phyloP scores from a whole-genome alignment of 2,797 vertebrate species.

The Lemur catta region DNA sequence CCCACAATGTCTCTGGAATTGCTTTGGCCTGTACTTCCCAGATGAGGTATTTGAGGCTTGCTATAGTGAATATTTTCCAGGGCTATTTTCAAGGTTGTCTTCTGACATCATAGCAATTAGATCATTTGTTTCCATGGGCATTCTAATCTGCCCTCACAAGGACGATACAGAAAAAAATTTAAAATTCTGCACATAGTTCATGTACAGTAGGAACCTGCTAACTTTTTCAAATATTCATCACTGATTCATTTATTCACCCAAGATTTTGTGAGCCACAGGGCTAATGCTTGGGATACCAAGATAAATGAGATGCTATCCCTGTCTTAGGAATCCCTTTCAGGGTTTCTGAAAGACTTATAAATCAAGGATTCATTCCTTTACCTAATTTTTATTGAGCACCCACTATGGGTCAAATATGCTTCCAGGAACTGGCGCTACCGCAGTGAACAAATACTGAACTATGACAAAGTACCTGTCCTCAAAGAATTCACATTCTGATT shows the following conservation, averaged over 20 bases:
- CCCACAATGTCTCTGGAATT: constrained; percentile 42
- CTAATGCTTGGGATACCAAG: background rate
- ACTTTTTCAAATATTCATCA: background rate
- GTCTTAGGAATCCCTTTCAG: background rate
- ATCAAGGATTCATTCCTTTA: background rate
- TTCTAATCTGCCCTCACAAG: background rate
- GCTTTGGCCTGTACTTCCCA: background rate
- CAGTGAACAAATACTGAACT: background rate
- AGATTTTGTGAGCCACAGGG: background rate
- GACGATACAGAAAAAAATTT: background rate
- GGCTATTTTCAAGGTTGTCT: background rate
- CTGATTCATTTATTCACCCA: background rate
- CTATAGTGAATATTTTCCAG: background rate
- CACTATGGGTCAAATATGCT: background rate
- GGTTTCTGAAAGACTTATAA: background rate
- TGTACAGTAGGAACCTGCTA: background rate
- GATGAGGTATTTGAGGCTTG: background rate
- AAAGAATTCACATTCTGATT: background rate
- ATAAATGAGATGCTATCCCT: background rate
- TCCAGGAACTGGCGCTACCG: accelerated
- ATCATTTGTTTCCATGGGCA: background rate
- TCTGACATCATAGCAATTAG: background rate
- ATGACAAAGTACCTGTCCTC: background rate
- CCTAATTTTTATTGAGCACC: background rate
- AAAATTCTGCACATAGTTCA: background rate